Conservation (phyloP, 2,888 invertebrate species). For the Chamaedrilus cognettii region DNA sequence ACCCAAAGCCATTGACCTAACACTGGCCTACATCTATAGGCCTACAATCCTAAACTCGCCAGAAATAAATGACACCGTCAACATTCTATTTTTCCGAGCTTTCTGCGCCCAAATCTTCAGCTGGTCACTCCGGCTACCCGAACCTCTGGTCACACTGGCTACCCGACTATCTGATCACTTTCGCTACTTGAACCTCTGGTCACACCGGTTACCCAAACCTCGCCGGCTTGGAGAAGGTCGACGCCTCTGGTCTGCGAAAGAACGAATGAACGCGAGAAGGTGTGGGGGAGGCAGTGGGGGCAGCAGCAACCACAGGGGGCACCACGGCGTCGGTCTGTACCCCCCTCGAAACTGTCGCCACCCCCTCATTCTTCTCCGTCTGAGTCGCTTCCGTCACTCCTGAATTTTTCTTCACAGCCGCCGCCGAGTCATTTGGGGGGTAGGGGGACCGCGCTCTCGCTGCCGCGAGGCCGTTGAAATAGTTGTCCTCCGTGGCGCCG, state of each 20-base stretch:
- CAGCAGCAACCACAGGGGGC: too few relatives aligned
- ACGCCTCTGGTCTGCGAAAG: neutral
- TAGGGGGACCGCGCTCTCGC: neutral
- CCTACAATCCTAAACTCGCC: too few relatives aligned
- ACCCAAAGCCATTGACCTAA: too few relatives aligned
- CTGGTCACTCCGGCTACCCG: too few relatives aligned
- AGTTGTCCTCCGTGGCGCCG: neutral
- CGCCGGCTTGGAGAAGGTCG: conserved; percentile 1
- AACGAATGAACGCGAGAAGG: neutral
- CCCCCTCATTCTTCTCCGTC: neutral
- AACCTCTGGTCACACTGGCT: too few relatives aligned
- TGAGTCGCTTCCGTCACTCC: neutral
- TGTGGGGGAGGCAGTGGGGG: neutral
- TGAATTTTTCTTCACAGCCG: neutral
- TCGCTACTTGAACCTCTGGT: too few relatives aligned
- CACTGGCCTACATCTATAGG: too few relatives aligned
- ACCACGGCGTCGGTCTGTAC: conserved; percentile 1
- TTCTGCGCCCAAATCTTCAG: too few relatives aligned
- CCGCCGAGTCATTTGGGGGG: neutral
- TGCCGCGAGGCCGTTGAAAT: too few relatives aligned
- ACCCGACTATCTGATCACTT: too few relatives aligned
- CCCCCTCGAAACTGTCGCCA: neutral
- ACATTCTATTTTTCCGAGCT: too few relatives aligned
- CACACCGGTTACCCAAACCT: neutral
- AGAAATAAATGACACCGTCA: too few relatives aligned